A percentile compares a stretch with the other conserved stretches of the same genome.
phyloP scores from a whole-genome alignment of 2,113 vertebrate genomes.

The Silurus meridionalis region DNA sequence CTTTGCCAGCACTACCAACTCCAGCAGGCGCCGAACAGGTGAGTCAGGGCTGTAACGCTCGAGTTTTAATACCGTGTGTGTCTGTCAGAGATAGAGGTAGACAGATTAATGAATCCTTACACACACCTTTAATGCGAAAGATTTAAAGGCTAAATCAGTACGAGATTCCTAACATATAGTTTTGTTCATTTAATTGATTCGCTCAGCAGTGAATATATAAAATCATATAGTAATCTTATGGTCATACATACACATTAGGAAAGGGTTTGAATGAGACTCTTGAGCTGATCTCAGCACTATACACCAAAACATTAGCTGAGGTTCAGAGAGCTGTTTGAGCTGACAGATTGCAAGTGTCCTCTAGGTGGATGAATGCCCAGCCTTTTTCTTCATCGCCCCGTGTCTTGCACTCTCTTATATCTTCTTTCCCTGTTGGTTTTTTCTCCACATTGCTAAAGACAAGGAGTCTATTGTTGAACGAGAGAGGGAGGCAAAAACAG shows the following conservation, averaged over 20 bases:
- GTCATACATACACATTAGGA: not conserved
- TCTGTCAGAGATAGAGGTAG: not conserved
- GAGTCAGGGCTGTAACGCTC: slow-evolving; percentile 50
- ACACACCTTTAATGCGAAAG: not conserved
- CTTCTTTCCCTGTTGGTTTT: slow-evolving; percentile 41
- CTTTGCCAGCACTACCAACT: slow-evolving; percentile 54
- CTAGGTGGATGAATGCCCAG: not conserved
- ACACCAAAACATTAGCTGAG: too few species aligned
- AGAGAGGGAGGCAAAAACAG: slow-evolving; percentile 27
- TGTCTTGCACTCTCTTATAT: slow-evolving; percentile 5
- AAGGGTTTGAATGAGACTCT: too few species aligned
- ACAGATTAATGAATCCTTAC: too few species aligned
- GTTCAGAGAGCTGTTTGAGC: not conserved
- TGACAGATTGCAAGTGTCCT: not conserved
- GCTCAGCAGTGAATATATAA: not conserved
- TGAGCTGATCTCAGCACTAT: too few species aligned
- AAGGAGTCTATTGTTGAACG: not conserved
- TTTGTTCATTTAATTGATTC: not conserved
- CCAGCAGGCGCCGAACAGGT: slow-evolving; percentile 60
- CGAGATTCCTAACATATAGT: too few species aligned
- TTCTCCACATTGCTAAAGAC: slow-evolving; percentile 1
- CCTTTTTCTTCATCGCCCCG: not conserved
- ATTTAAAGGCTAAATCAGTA: slow-evolving; percentile 1
- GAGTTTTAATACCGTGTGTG: not conserved
- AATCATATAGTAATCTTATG: not conserved